Conservation (phyloP, 2,113 vertebrate genomes). For the Vulpes vulpes region DNA sequence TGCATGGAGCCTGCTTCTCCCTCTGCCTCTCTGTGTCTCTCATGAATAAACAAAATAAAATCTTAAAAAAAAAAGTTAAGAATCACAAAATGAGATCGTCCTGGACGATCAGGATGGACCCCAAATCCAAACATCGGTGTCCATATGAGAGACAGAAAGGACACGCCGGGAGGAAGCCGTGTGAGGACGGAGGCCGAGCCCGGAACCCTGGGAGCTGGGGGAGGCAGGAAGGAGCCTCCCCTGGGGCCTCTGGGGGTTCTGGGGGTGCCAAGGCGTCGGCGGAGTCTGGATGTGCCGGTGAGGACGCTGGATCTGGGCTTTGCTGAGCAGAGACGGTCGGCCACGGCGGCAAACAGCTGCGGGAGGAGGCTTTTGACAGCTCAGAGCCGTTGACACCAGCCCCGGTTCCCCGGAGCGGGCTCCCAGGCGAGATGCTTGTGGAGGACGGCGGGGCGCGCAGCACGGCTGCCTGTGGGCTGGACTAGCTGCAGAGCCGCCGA, state of each 20-base stretch:
- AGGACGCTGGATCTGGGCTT: neutral
- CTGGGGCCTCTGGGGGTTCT: neutral
- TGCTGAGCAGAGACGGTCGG: neutral
- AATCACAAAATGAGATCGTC: neutral
- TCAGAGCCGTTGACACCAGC: neutral
- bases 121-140: neutral
- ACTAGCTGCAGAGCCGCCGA: neutral
- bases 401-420: neutral
- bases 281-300: neutral
- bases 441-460: rapidly evolving
- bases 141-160: neutral
- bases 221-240: neutral
- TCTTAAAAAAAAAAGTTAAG: too few relatives aligned
- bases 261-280: neutral
- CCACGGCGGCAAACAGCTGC: too few relatives aligned
- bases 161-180: rapidly evolving
- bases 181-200: neutral
- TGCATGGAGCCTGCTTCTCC: too few relatives aligned
- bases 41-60: too few relatives aligned
- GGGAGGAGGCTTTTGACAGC: neutral
- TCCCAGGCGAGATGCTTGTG: neutral
- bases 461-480: neutral
- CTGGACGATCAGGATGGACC: neutral
- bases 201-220: rapidly evolving
- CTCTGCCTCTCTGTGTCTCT: too few relatives aligned